Base-by-base conservation (phyloP, 2,888 invertebrate genomes). In the Glyphotaelius pellucidus region DNA sequence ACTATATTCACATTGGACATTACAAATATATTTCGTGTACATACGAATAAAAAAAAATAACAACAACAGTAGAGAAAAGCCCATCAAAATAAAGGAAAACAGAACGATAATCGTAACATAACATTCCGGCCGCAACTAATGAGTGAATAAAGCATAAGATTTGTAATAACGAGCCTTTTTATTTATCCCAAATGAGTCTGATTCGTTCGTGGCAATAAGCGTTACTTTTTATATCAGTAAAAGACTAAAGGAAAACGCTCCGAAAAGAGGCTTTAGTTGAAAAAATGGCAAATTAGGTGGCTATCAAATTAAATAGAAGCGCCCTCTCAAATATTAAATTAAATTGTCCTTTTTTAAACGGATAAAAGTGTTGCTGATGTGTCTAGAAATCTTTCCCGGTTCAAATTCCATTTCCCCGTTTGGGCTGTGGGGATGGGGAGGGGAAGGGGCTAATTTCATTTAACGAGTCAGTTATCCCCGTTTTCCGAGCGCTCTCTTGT, bases 401-500 rank as follows among this genome's bases (percentile, higher is more conserved):
- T 90, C 81, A 90, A 47, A 90, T 91, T 90, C 90, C 42, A 92
- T 92, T 92, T 86, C 35, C 87, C 88, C 52, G 83, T 85, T 87
- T 91, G 42, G n/a, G 31, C 83, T 38, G 19, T n/a, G 25, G 52
- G 19, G 25, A 7, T 1, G 67, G 67, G n/a, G 19, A 80, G 91
- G 80, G 91, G 90, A 85, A 89, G 90, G 92, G 92, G 92, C 92
- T 93, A 93, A 93, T 93, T 93, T 93, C 92, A 92, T 93, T 93
- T 93, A 93, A 93, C 93, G 93, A 93, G 92, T 93, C 93, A 92
- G 93, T 93, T 93, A 93, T 93, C 93, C 92, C 90, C 92, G 79
- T 91, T 91, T 89, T 81, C 90, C 89, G 42, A 92, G 84, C 67
- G 87, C 84, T 89, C 80, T 42, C 79, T 89, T 90, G 79, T 79